phyloP scores from a whole-genome alignment of 2,797 vertebrate species.

The Bufotes viridis region DNA sequence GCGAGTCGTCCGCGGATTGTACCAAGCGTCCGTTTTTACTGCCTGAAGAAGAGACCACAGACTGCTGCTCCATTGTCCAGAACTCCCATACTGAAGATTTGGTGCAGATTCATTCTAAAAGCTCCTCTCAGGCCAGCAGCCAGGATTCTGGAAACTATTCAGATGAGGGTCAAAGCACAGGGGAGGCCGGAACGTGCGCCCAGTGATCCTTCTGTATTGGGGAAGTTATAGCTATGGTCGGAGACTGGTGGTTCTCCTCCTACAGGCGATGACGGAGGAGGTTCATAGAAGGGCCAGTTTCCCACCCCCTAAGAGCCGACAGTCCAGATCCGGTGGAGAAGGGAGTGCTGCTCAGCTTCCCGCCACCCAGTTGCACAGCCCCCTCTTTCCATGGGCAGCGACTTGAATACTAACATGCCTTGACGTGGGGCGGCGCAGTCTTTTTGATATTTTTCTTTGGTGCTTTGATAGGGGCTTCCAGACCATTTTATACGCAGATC shows the following conservation, averaged over 20 bases:
- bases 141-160: conserved; percentile 28
- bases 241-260: no score
- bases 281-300: not conserved
- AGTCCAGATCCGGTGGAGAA: not conserved
- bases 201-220: not conserved
- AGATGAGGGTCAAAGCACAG: not conserved
- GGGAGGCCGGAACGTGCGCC: not conserved
- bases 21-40: not conserved
- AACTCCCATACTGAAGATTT: not conserved
- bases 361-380: no score
- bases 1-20: not conserved
- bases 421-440: not conserved
- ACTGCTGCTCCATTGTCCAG: conserved; percentile 30
- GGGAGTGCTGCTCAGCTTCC: no score
- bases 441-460: not conserved
- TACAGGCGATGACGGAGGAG: not conserved
- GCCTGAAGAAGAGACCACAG: conserved; percentile 32
- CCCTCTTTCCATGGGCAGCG: no score
- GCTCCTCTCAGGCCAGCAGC: not conserved
- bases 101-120: not conserved
- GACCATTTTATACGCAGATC: not conserved
- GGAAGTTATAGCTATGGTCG: not conserved
- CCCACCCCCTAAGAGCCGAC: not conserved
- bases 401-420: not conserved
- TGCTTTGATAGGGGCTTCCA: not conserved